phyloP scores from a whole-genome alignment of 2,113 vertebrate species.

The Todiramphus saurophagus region DNA sequence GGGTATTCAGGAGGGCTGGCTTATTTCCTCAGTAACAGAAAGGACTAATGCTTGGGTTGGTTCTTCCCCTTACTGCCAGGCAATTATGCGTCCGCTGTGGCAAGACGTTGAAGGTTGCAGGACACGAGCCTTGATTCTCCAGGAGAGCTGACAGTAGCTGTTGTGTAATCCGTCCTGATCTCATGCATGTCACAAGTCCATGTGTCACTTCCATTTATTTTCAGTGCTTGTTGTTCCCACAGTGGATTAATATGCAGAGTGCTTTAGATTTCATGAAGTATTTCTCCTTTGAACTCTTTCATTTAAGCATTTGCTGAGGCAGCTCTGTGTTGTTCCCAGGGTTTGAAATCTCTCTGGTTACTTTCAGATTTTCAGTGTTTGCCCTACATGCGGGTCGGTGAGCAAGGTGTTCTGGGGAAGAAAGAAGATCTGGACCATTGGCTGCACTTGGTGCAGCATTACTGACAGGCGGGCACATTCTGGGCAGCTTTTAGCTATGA shows the following conservation, averaged over 20 bases:
- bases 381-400: neutral
- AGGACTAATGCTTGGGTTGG: neutral
- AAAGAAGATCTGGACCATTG: rapidly evolving
- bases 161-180: neutral
- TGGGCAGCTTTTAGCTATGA: rapidly evolving
- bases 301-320: neutral
- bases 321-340: rapidly evolving
- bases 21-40: neutral
- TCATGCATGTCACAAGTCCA: neutral
- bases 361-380: rapidly evolving
- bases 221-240: neutral
- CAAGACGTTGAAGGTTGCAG: neutral
- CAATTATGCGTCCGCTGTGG: neutral
- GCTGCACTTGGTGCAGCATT: rapidly evolving
- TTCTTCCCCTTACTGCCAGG: neutral
- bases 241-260: neutral
- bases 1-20: neutral
- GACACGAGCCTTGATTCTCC: neutral
- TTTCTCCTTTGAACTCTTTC: neutral
- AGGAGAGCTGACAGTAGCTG: neutral
- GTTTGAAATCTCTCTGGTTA: neutral
- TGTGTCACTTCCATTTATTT: conserved; percentile 12
- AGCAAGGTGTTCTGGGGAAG: neutral
- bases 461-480: rapidly evolving
- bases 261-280: neutral